Evolutionary conservation across 1,140 invertebrate species (phyloP), one percentile per base, ranked within the genome.

Genomic region (Drosophila tsacasi): DNA sequence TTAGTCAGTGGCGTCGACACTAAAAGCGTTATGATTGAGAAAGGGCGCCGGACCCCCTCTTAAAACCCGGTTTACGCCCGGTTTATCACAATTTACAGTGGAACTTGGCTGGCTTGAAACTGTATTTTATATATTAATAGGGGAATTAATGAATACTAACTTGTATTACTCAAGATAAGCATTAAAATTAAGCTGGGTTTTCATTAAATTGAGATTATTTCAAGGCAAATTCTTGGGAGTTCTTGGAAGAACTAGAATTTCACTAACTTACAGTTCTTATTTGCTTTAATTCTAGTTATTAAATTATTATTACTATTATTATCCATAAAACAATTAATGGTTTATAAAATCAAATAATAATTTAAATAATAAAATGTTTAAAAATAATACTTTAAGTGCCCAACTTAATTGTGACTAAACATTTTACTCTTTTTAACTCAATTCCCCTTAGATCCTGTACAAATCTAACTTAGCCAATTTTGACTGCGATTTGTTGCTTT

Each of bases 1-100:
- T 85, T 85, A 85, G 83, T 86, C 82, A 52, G 68, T 75, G 74
- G 64, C 58, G 82, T 40, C 79, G 62, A 82, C 79, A 85, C 79
- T 79, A 72, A 86, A 79, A 85, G 83, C 83, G 75, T 72, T 75
- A 66, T 63, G 64, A 78, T 64, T 86, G 74, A 67, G 65, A 54
- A 64, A 35, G 59, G 77, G 60, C 23, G 32, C 32, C 13, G 40
- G 39, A 5, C 4, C 6, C 15, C 46, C 44, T 5, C 15, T 9
- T 15, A 15, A 35, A 62, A 5, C 17, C 23, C 50, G 52, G 25
- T 13, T 58, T 39, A 30, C 32, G 52, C 15, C 35, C 19, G 25
- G 50, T 59, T 30, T 40, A 62, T 27, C n/a, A 44, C 37, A 57
- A 15, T 59, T 59, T 44, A 62, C 37, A 44, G 63, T 63, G 1